Conservation (phyloP, 2,113 vertebrate genomes). For the Arizona elegans region DNA sequence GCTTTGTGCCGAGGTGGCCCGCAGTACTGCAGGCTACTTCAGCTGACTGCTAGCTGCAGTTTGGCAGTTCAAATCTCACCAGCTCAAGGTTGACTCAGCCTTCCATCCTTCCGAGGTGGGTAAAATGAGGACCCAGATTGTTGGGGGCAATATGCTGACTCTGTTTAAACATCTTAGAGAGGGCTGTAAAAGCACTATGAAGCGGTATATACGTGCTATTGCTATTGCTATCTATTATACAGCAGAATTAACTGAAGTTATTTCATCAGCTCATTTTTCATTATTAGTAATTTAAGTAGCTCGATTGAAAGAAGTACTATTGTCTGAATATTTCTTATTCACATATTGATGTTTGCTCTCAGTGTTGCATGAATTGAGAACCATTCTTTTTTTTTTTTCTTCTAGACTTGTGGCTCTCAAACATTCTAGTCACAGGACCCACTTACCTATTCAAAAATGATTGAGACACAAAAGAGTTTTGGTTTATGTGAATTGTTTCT, state of each 20-base stretch:
- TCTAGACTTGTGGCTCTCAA: neutral
- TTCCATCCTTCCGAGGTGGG: no score
- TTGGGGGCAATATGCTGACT: no score
- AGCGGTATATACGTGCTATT: no score
- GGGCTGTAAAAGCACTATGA: no score
- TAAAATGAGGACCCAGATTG: no score
- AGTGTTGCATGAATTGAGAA: constrained; percentile 10
- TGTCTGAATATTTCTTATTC: neutral
- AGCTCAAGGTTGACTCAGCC: no score
- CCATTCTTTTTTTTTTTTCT: neutral
- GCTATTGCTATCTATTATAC: neutral
- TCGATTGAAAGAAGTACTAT: neutral
- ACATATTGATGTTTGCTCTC: neutral
- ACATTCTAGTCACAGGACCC: neutral
- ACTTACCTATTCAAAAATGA: neutral
- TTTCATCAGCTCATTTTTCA: constrained; percentile 39
- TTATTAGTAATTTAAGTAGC: neutral
- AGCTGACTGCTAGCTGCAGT: no score
- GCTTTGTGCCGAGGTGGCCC: neutral
- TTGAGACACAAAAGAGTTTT: neutral
- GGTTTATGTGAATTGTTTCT: neutral
- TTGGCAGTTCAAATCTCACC: no score
- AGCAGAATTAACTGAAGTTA: constrained; percentile 40
- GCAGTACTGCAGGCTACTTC: no score
- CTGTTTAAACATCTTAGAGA: no score